Percentiles rank a stretch among this genome's conserved stretches.
Evolutionary conservation across 2,113 vertebrate genomes (phyloP).

Genomic region (Sceloporus tristichus): DNA sequence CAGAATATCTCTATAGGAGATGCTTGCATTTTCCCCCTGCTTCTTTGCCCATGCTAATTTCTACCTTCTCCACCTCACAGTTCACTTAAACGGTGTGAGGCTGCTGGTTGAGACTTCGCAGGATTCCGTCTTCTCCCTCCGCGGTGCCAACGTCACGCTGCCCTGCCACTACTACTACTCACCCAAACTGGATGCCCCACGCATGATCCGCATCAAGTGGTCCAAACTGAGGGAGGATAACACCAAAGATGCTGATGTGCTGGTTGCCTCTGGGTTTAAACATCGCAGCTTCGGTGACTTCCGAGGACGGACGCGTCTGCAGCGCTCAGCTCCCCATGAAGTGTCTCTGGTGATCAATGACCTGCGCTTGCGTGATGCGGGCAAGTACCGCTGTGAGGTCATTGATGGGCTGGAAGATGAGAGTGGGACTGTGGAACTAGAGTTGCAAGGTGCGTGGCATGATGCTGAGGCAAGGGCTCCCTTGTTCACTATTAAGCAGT

Average conservation of each 20-base stretch:
- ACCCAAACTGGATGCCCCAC: conserved; percentile 73
- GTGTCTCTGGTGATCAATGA: conserved; percentile 85
- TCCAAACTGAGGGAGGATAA: conserved; percentile 83
- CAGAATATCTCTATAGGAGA: not conserved
- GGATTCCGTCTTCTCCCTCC: conserved; percentile 81
- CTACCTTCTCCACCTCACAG: conserved; percentile 42
- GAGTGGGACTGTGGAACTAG: conserved; percentile 88
- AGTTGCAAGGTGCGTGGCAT: conserved; percentile 81
- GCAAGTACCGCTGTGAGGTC: conserved; percentile 93
- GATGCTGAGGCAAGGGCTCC: no score
- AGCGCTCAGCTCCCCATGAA: conserved; percentile 62
- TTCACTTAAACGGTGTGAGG: conserved; percentile 81
- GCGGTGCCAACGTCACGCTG: conserved; percentile 85
- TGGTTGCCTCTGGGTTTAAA: conserved; percentile 87
- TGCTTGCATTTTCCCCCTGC: no score
- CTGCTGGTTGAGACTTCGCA: conserved; percentile 86
- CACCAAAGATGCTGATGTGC: conserved; percentile 83
- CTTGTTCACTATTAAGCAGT: no score
- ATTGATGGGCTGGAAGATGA: conserved; percentile 94
- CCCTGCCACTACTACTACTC: conserved; percentile 87
- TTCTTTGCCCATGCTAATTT: not conserved
- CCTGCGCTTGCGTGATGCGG: conserved; percentile 84
- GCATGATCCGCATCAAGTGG: conserved; percentile 90
- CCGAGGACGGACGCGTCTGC: conserved; percentile 82
- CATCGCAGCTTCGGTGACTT: conserved; percentile 87